Conservation (phyloP, 2,113 vertebrate genomes). For the Hydropotes inermis region DNA sequence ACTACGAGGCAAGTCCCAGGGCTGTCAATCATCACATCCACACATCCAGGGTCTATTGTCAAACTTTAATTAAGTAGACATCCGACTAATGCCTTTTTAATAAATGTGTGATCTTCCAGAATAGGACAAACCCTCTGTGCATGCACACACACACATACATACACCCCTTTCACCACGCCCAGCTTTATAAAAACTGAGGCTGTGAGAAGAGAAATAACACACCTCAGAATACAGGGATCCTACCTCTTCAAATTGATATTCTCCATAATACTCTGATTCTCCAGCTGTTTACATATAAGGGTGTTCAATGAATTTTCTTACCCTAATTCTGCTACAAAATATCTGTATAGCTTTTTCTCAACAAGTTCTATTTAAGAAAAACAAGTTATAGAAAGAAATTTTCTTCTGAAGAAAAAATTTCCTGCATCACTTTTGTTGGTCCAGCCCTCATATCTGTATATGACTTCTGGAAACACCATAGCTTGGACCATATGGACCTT, state of each 20-base stretch:
- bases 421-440: not conserved
- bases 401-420: not conserved
- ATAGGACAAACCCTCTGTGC: not conserved
- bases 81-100: not conserved
- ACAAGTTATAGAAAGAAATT: not conserved
- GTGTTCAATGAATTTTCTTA: not conserved
- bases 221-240: not conserved
- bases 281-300: not conserved
- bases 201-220: not conserved
- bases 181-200: not conserved
- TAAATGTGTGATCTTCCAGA: not conserved
- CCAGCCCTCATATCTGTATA: rapidly evolving
- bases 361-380: not conserved
- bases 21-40: not conserved
- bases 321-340: not conserved
- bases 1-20: not conserved
- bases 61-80: not conserved
- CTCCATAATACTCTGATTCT: not conserved
- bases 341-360: not conserved
- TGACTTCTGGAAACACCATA: not conserved
- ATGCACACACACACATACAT: not conserved
- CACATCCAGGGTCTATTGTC: not conserved
- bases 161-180: not conserved
- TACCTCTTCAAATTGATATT: not conserved
- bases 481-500: not conserved